A percentile compares a stretch with the other conserved stretches of the same genome.
Conservation (phyloP, 2,888 invertebrate species). For the Eudemis profundana region DNA sequence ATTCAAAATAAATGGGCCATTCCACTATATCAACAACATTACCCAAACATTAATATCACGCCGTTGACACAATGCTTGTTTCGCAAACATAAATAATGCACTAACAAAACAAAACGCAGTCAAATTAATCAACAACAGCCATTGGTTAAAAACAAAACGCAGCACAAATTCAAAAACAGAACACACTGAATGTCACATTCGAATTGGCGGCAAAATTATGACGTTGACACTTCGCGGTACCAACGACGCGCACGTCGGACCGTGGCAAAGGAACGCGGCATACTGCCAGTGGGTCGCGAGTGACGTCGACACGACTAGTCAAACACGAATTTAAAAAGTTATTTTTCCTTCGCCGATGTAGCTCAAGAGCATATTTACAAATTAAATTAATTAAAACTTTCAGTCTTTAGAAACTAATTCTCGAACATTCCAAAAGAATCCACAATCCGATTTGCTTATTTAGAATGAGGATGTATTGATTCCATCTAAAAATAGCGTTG, state of each 20-base stretch:
- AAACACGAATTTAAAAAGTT: slow-evolving; percentile 41
- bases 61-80: slow-evolving; percentile 23
- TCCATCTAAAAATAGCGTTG: slow-evolving; percentile 29
- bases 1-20: slow-evolving; percentile 3
- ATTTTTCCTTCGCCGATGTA: slow-evolving; percentile 37
- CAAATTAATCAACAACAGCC: slow-evolving; percentile 41
- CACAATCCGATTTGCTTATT: background rate
- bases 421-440: background rate
- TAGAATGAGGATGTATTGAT: slow-evolving; percentile 28
- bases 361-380: slow-evolving; percentile 40
- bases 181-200: slow-evolving; percentile 49
- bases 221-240: slow-evolving; percentile 49
- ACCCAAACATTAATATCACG: slow-evolving; percentile 27
- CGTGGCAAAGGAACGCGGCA: slow-evolving; percentile 55
- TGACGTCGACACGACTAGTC: slow-evolving; percentile 41
- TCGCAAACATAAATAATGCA: slow-evolving; percentile 26
- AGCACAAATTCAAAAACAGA: slow-evolving; percentile 33
- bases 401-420: slow-evolving; percentile 16
- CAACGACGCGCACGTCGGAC: slow-evolving; percentile 49
- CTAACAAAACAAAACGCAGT: slow-evolving; percentile 24
- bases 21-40: slow-evolving; percentile 21
- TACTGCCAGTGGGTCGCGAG: slow-evolving; percentile 51
- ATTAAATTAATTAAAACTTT: slow-evolving; percentile 40
- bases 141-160: slow-evolving; percentile 27
- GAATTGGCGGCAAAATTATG: slow-evolving; percentile 51